Evolutionary conservation across 2,113 vertebrate species (phyloP).

Genomic region (Glaucomys volans): DNA sequence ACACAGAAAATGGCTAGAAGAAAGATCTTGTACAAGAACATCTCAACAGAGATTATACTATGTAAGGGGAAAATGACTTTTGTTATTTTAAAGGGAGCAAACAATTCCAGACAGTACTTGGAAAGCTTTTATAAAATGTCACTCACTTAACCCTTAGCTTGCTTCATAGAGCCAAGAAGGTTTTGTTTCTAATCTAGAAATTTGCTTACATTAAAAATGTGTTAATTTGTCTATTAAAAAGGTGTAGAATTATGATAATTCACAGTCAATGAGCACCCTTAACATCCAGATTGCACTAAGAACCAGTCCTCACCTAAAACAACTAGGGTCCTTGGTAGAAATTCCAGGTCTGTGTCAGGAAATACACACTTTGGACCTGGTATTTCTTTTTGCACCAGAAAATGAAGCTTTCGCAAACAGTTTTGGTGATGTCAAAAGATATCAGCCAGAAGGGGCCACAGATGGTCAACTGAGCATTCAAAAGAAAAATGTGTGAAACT

Average conservation of each 20-base stretch:
- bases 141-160: slow-evolving; percentile 59
- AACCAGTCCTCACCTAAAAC: slow-evolving; percentile 26
- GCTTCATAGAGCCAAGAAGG: slow-evolving; percentile 20
- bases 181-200: slow-evolving; percentile 61
- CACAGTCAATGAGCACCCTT: background rate
- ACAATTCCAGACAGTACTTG: slow-evolving; percentile 63
- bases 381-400: background rate
- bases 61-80: slow-evolving; percentile 62
- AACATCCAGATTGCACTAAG: background rate
- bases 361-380: background rate
- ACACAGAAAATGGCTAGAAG: slow-evolving; percentile 76
- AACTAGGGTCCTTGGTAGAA: background rate
- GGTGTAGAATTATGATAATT: background rate
- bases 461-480: background rate
- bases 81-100: slow-evolving; percentile 65
- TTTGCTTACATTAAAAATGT: slow-evolving; percentile 33
- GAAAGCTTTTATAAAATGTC: slow-evolving; percentile 69
- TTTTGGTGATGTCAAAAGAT: background rate
- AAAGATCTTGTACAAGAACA: slow-evolving; percentile 67
- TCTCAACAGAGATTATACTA: slow-evolving; percentile 76
- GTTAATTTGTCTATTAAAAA: background rate
- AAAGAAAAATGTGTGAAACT: background rate
- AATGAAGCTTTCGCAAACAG: background rate
- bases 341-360: background rate
- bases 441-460: background rate